Conservation (phyloP, 2,113 vertebrate species). For the Dicaeum eximium region DNA sequence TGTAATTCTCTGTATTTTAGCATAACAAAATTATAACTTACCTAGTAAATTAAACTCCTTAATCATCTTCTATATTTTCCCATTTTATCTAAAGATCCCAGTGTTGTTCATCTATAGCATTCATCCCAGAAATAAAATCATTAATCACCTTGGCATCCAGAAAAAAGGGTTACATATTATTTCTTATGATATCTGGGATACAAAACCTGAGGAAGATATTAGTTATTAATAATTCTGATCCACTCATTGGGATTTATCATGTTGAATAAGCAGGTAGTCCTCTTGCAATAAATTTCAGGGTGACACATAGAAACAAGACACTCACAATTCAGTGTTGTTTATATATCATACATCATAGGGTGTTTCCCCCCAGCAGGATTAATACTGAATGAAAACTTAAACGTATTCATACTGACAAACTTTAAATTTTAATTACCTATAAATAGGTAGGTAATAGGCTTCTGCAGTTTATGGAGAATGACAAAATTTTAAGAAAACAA, state of each 20-base stretch:
- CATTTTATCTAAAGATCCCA: slow-evolving; percentile 12
- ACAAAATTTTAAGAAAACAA: neutral
- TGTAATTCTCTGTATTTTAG: slow-evolving; percentile 53
- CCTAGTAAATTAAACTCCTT: slow-evolving; percentile 68
- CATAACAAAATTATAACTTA: slow-evolving; percentile 55
- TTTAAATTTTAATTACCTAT: neutral
- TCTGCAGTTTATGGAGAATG: neutral
- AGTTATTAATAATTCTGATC: slow-evolving; percentile 59
- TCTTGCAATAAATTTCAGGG: neutral
- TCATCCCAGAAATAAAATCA: slow-evolving; percentile 54
- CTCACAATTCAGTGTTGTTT: neutral
- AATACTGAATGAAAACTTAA: neutral
- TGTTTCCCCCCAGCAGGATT: neutral
- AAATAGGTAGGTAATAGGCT: neutral
- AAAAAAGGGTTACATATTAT: slow-evolving; percentile 19
- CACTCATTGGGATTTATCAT: neutral
- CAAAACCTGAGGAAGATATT: slow-evolving; percentile 23
- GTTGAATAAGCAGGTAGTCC: neutral
- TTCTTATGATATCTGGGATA: neutral
- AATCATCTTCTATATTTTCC: slow-evolving; percentile 30
- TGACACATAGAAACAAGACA: neutral
- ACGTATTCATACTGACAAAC: neutral
- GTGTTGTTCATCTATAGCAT: slow-evolving; percentile 19
- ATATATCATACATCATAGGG: neutral
- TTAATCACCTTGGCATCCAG: slow-evolving; percentile 55